Evolutionary conservation across 2,113 vertebrate species (phyloP).

Genomic region (Erinaceus europaeus): DNA sequence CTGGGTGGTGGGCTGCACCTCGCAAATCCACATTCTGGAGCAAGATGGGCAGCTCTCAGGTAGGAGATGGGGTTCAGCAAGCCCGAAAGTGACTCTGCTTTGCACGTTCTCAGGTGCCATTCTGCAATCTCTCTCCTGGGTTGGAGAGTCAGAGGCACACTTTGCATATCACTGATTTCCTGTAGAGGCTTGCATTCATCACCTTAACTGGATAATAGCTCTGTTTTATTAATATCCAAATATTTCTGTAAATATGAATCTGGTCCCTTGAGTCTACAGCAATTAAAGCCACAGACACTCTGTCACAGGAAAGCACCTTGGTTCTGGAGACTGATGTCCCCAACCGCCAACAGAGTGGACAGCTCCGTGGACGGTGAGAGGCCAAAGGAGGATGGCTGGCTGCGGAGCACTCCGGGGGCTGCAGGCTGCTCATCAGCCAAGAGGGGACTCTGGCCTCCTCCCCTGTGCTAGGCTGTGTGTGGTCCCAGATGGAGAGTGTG

Average conservation of each 20-base stretch:
- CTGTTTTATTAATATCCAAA: constrained; percentile 44
- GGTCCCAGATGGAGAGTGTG: background rate
- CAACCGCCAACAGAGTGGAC: background rate
- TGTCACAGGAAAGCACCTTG: background rate
- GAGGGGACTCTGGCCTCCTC: too few species aligned
- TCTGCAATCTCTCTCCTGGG: background rate
- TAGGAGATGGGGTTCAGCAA: background rate
- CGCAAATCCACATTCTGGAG: background rate
- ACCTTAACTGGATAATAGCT: too few species aligned
- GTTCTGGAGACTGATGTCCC: background rate
- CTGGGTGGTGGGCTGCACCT: background rate
- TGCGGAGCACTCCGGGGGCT: too few species aligned
- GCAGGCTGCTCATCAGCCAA: background rate
- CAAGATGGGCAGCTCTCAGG: too few species aligned
- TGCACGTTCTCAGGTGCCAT: background rate
- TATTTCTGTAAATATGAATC: constrained; percentile 51
- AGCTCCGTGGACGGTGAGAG: background rate
- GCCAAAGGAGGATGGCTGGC: background rate
- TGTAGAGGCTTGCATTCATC: background rate
- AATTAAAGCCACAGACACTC: constrained; percentile 46
- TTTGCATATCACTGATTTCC: constrained; percentile 51
- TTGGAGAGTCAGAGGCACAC: constrained; percentile 33
- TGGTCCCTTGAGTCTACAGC: constrained; percentile 2
- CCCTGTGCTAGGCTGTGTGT: background rate
- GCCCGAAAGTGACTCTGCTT: background rate